These are phyloP conservation scores for Pygoscelis antarcticus DNA, from an alignment of 2,113 vertebrate genomes.

Conservation along the genomic window DNA sequence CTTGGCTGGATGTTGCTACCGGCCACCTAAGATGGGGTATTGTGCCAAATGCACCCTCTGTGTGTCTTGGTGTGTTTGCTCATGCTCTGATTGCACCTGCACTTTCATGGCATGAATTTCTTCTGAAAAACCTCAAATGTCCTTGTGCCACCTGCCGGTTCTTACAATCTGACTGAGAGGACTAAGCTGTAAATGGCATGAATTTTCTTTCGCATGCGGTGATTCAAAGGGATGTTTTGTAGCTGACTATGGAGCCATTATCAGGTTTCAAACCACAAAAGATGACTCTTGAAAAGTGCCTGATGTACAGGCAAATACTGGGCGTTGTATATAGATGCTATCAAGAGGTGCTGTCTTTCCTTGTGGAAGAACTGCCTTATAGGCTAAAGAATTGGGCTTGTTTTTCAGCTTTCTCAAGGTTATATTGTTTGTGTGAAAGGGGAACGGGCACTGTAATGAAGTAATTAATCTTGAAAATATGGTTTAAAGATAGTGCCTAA, in stretches of 20 bases:
- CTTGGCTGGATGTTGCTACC: background rate
- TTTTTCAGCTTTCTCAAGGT: background rate
- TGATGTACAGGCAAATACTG: background rate
- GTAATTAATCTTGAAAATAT: background rate
- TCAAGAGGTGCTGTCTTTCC: background rate
- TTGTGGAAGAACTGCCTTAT: background rate
- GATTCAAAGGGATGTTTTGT: background rate
- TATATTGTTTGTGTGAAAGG: background rate
- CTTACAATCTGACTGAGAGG: background rate
- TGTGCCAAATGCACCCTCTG: background rate
- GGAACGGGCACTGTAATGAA: background rate
- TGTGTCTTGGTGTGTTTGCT: background rate
- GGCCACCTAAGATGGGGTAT: background rate
- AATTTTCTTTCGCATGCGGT: background rate
- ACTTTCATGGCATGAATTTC: background rate
- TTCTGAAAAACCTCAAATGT: background rate
- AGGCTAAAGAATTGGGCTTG: background rate
- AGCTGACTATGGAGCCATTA: background rate
- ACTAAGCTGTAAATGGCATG: background rate
- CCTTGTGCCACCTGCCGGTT: background rate
- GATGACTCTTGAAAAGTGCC: background rate
- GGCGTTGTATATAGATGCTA: background rate
- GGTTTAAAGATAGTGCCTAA: background rate
- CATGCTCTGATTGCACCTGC: background rate
- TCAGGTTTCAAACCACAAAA: background rate